Percentiles rank a stretch among this genome's conserved stretches.
These are phyloP conservation scores for Eristalis tenax DNA, from an alignment of 2,888 invertebrate species.

Conservation along the genomic window DNA sequence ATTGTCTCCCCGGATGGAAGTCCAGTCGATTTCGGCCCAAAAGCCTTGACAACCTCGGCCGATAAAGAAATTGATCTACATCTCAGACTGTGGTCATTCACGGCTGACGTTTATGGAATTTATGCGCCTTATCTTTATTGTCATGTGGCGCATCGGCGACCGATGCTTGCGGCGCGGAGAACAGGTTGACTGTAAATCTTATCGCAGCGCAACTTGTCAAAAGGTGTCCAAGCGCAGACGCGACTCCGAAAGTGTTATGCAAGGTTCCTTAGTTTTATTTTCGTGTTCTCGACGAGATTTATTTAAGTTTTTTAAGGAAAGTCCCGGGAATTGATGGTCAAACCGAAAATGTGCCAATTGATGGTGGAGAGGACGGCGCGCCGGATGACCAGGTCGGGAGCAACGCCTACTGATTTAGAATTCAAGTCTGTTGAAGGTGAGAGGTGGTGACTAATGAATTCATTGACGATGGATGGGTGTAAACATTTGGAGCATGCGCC, in stretches of 20 bases:
- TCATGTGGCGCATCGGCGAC: conserved; percentile 45
- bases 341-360: not conserved
- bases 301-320: not conserved
- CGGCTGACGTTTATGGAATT: conserved; percentile 60
- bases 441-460: not conserved
- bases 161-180: conserved; percentile 6
- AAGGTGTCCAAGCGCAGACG: not conserved
- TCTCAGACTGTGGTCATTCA: conserved; percentile 35
- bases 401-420: not conserved
- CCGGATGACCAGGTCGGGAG: not conserved
- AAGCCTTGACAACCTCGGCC: conserved; percentile 1
- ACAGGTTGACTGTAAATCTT: conserved; percentile 18
- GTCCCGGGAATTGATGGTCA: not conserved
- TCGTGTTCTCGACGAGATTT: not conserved
- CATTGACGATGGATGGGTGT: not conserved
- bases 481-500: not conserved
- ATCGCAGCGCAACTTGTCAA: conserved; percentile 8
- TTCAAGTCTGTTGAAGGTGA: not conserved
- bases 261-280: not conserved
- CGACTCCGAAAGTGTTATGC: not conserved
- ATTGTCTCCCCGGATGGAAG: not conserved
- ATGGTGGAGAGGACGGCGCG: not conserved
- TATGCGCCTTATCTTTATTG: conserved; percentile 44
- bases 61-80: conserved; percentile 53
- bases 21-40: not conserved